Conservation (phyloP, 2,797 vertebrate genomes). For the Pogonophryne albipinna region DNA sequence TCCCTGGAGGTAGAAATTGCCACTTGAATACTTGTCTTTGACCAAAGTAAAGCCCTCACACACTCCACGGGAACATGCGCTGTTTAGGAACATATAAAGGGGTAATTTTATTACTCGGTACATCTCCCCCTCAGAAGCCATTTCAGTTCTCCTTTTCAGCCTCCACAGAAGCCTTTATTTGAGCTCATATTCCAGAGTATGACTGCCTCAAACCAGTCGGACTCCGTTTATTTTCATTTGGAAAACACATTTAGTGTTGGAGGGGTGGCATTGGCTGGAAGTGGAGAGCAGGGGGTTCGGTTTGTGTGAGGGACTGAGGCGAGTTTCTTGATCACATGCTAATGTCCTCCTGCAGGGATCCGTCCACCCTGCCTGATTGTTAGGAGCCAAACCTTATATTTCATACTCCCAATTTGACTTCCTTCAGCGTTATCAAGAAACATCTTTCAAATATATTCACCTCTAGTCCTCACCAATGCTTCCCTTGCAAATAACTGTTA, state of each 20-base stretch:
- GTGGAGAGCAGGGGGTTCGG: constrained; percentile 63
- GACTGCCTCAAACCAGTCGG: constrained; percentile 85
- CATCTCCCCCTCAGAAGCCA: constrained; percentile 86
- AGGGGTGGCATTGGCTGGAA: constrained; percentile 79
- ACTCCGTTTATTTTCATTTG: constrained; percentile 90
- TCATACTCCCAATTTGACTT: constrained; percentile 48
- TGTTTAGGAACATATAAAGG: constrained; percentile 90
- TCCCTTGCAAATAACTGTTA: constrained; percentile 35
- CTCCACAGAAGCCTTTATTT: constrained; percentile 88
- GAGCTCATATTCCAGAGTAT: constrained; percentile 89
- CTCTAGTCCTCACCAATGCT: constrained; percentile 29
- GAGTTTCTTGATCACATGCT: constrained; percentile 79
- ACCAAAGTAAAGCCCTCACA: constrained; percentile 83
- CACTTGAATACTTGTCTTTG: constrained; percentile 88
- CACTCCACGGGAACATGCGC: constrained; percentile 85
- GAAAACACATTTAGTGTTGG: constrained; percentile 89
- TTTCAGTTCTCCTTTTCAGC: constrained; percentile 88
- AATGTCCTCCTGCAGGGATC: constrained; percentile 81
- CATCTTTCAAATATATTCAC: constrained; percentile 32
- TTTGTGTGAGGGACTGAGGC: constrained; percentile 60
- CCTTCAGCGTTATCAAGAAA: constrained; percentile 49
- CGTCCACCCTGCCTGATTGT: constrained; percentile 60
- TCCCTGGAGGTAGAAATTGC: constrained; percentile 84
- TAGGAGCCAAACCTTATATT: constrained; percentile 74
- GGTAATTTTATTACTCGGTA: constrained; percentile 90